A percentile compares a stretch with the other conserved stretches of the same genome.
Conservation (phyloP, 1,140 invertebrate species). For the Meloidogyne floridensis region DNA sequence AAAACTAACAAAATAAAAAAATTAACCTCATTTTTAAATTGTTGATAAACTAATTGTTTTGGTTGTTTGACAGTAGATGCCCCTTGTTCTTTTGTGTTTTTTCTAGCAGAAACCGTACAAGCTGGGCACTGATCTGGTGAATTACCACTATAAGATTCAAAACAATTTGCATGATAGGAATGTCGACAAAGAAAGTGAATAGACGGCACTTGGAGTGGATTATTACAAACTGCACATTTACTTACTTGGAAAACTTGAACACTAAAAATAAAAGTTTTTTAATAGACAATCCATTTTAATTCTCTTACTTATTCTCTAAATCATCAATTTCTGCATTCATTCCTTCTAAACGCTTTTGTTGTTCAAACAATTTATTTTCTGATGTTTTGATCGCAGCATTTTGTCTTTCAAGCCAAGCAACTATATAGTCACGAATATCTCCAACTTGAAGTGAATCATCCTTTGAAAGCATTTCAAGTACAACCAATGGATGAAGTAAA, state of each 20-base stretch:
- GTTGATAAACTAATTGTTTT: slow-evolving; percentile 24
- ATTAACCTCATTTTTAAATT: slow-evolving; percentile 26
- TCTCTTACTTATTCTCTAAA: slow-evolving; percentile 43
- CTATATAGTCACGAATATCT: slow-evolving; percentile 54
- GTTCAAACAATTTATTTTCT: slow-evolving; percentile 46
- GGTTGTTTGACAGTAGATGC: background rate
- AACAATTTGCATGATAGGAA: slow-evolving; percentile 54
- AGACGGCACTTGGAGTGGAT: slow-evolving; percentile 40
- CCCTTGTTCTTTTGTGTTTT: background rate
- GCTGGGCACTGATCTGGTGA: slow-evolving; percentile 19
- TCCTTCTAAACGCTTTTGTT: slow-evolving; percentile 35
- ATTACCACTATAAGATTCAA: slow-evolving; percentile 46
- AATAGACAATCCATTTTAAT: slow-evolving; percentile 3
- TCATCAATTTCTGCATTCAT: slow-evolving; percentile 55
- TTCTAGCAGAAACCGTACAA: slow-evolving; percentile 19
- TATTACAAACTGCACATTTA: slow-evolving; percentile 49
- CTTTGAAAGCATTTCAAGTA: slow-evolving; percentile 58
- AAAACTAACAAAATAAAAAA: background rate
- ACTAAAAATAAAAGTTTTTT: slow-evolving; percentile 30
- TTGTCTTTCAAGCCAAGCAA: slow-evolving; percentile 56
- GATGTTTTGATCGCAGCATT: slow-evolving; percentile 45
- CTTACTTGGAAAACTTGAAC: slow-evolving; percentile 59
- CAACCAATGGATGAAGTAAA: slow-evolving; percentile 56
- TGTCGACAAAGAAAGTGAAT: slow-evolving; percentile 56
- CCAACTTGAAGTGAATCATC: slow-evolving; percentile 51